Evolutionary conservation across 2,113 vertebrate genomes (phyloP), one percentile per base, ranked within the genome.

Genomic region (Nanger granti): DNA sequence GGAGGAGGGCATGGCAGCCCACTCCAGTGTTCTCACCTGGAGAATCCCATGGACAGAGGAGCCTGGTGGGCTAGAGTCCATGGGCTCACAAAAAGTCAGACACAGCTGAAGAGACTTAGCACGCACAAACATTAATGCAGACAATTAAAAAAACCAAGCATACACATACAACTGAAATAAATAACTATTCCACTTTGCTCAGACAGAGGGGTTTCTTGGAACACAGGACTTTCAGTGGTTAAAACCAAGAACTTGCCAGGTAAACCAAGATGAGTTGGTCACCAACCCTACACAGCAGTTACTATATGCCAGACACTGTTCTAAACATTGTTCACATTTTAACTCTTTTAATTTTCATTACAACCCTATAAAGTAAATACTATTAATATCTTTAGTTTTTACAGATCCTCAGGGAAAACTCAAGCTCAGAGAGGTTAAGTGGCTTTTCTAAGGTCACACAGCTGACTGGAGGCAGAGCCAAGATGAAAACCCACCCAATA

Each of bases 301-400:
- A 69, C 28, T 60, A 37, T 4, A n/a, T 52, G 29, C n/a, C 49
- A 44, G 84, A 82, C 31, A 29, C 10, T 7, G 37, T 49, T 82
- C n/a, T 66, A 84, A 92, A 87, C 26, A 60, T 60, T 96, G 87
- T 88, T 83, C 73, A 86, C 47, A 89, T 87, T 14, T 87, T 93
- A 94, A 93, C 64, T 84, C 49, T 89, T 93, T 79, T 15, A 69
- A 64, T 89, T 59, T 85, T 94, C 80, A 76, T 92, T 41, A 73
- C 31, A 96, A 14, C 54, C 20, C 9, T 94, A 28, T 60, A 89
- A 84, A 44, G 89, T 82, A 37, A 24, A 76, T 83, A 3, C 60
- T 94, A 79, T 91, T 93, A 91, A 87, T 79, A 82, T 95, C 91
- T 83, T 44, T 37, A 34, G 49, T 49, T 94, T 95, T 97, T 88